Conservation (phyloP, 1,140 invertebrate genomes). For the Cotesia chilonis region DNA sequence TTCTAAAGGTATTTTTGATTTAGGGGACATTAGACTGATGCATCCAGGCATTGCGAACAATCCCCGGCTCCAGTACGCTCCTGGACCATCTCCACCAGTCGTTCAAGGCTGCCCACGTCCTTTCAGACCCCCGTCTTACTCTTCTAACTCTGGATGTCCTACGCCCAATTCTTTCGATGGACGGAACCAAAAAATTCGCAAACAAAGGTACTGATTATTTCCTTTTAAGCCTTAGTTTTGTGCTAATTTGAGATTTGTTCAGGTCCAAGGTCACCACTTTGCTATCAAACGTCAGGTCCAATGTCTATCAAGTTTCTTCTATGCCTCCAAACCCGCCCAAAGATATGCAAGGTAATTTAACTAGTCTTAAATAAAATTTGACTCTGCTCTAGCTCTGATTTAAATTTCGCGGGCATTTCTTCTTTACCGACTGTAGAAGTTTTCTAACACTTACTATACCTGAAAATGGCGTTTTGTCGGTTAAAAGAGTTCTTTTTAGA, state of each 20-base stretch:
- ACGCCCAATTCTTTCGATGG: slow-evolving; percentile 59
- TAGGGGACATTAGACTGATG: slow-evolving; percentile 63
- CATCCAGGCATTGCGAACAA: slow-evolving; percentile 59
- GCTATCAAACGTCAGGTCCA: slow-evolving; percentile 55
- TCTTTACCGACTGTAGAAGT: too few relatives aligned
- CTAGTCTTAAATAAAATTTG: too few relatives aligned
- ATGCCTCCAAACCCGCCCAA: slow-evolving; percentile 56
- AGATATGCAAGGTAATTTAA: slow-evolving; percentile 59
- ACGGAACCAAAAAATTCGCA: slow-evolving; percentile 60
- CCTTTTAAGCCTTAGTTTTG: background rate
- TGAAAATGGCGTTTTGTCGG: too few relatives aligned
- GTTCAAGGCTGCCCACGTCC: slow-evolving; percentile 61
- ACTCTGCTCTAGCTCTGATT: too few relatives aligned
- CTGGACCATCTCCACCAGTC: slow-evolving; percentile 61
- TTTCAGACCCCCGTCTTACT: slow-evolving; percentile 60
- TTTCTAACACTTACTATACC: too few relatives aligned
- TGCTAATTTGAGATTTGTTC: slow-evolving; percentile 26
- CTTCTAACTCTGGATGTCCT: slow-evolving; percentile 58
- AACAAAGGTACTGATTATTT: slow-evolving; percentile 53
- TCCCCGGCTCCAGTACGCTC: slow-evolving; percentile 57
- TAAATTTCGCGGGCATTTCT: too few relatives aligned
- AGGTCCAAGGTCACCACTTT: slow-evolving; percentile 61
- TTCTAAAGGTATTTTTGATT: slow-evolving; percentile 4
- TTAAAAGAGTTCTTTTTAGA: too few relatives aligned
- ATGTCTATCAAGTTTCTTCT: slow-evolving; percentile 60